Percentiles rank a stretch among this genome's conserved stretches.
phyloP scores from a whole-genome alignment of 1,140 invertebrate genomes.

The Harpegnathos saltator region DNA sequence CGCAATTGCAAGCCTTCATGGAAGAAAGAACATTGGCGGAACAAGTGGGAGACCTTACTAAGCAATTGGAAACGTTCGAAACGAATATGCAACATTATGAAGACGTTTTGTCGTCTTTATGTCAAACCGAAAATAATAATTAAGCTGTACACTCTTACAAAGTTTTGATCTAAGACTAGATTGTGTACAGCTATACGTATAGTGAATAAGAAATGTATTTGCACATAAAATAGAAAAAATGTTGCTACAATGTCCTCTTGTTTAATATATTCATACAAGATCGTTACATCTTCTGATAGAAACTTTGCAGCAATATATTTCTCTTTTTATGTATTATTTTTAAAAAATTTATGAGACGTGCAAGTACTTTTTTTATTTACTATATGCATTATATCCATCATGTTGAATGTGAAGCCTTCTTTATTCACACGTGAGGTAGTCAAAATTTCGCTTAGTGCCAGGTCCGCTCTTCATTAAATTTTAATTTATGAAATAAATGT shows the following conservation, averaged over 20 bases:
- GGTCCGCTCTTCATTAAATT: too few species aligned
- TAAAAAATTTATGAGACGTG: too few species aligned
- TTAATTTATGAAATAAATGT: too few species aligned
- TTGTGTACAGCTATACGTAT: constrained; percentile 54
- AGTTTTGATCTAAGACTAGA: constrained; percentile 23
- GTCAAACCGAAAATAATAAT: constrained; percentile 87
- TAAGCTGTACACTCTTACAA: constrained; percentile 67
- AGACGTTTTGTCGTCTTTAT: constrained; percentile 89
- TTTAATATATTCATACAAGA: too few species aligned
- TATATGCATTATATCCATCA: too few species aligned
- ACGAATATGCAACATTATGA: constrained; percentile 91
- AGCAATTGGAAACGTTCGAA: constrained; percentile 92
- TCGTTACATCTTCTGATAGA: too few species aligned
- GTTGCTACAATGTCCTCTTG: too few species aligned
- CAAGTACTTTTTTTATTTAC: too few species aligned
- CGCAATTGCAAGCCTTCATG: constrained; percentile 88
- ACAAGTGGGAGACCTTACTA: constrained; percentile 89
- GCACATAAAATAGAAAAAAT: too few species aligned
- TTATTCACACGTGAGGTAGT: neutral
- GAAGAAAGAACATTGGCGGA: constrained; percentile 88
- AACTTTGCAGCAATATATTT: too few species aligned
- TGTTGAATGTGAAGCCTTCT: neutral
- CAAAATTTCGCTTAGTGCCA: neutral
- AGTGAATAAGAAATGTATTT: too few species aligned
- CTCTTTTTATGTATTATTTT: too few species aligned